Percentiles rank a stretch among this genome's conserved stretches.
Evolutionary conservation across 2,113 vertebrate species (phyloP).

Genomic region (Pelmatolapia mariae): DNA sequence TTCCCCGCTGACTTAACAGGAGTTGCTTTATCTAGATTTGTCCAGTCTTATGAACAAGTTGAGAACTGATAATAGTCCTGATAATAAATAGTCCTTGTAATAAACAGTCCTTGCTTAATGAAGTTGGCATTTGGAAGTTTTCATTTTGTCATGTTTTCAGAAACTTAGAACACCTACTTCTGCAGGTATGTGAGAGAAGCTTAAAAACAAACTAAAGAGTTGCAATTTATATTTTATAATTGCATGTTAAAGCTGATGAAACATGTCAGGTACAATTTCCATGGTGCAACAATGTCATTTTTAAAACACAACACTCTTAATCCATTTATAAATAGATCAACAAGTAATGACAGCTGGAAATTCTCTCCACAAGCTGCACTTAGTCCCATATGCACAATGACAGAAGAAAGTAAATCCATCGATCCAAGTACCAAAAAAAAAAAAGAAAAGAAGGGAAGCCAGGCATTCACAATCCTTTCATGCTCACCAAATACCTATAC

Average conservation of each 20-base stretch:
- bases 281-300: slow-evolving; percentile 41
- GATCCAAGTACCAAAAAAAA: slow-evolving; percentile 2
- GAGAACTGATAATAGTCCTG: slow-evolving; percentile 16
- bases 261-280: slow-evolving; percentile 37
- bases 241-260: slow-evolving; percentile 46
- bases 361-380: slow-evolving; percentile 43
- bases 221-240: slow-evolving; percentile 36
- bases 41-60: slow-evolving; percentile 22
- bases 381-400: slow-evolving; percentile 37
- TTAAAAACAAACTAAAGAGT: slow-evolving; percentile 36
- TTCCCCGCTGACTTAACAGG: background rate
- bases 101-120: slow-evolving; percentile 10
- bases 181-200: slow-evolving; percentile 31
- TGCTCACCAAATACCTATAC: slow-evolving; percentile 35
- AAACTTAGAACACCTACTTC: slow-evolving; percentile 19
- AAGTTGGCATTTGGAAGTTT: slow-evolving; percentile 41
- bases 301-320: slow-evolving; percentile 45
- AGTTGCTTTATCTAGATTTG: slow-evolving; percentile 5
- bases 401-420: slow-evolving; percentile 27
- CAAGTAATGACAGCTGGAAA: slow-evolving; percentile 27
- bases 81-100: background rate
- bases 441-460: background rate
- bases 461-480: slow-evolving; percentile 36
- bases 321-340: slow-evolving; percentile 58
- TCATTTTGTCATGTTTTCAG: background rate